phyloP scores from a whole-genome alignment of 2,797 vertebrate species.

The Uromys caudimaculatus region DNA sequence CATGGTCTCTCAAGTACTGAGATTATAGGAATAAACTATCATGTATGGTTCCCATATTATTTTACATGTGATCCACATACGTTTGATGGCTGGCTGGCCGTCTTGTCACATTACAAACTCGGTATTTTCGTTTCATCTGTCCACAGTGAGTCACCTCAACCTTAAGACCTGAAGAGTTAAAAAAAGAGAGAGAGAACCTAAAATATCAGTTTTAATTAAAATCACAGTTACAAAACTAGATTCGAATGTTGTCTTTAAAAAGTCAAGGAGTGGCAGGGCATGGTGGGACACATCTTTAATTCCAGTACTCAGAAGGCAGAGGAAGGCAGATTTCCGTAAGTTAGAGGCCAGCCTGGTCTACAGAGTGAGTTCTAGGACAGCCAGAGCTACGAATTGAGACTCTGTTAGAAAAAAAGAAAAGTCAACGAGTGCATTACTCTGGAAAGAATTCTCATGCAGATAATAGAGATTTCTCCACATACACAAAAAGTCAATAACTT shows the following conservation, averaged over 20 bases:
- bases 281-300: not conserved
- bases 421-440: not conserved
- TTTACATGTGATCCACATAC: conserved; percentile 87
- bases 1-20: not conserved
- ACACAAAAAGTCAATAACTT: not conserved
- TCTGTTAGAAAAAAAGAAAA: not conserved
- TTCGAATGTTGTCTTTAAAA: conserved; percentile 46
- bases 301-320: not conserved
- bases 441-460: not conserved
- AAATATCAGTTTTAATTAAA: conserved; percentile 68
- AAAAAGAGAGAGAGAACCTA: conserved; percentile 69
- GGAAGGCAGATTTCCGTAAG: not conserved
- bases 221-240: conserved; percentile 59
- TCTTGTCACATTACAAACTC: conserved; percentile 98
- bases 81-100: conserved; percentile 99
- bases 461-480: not conserved
- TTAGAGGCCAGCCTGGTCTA: not conserved
- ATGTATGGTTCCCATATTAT: not conserved
- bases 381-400: not conserved
- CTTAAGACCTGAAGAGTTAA: conserved; percentile 92
- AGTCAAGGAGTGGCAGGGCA: not conserved
- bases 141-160: conserved; percentile 99
- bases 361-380: not conserved
- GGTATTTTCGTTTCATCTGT: conserved; percentile 99
- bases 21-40: not conserved